phyloP scores from a whole-genome alignment of 2,797 vertebrate species.

The Petrocephalus schoutedeni region DNA sequence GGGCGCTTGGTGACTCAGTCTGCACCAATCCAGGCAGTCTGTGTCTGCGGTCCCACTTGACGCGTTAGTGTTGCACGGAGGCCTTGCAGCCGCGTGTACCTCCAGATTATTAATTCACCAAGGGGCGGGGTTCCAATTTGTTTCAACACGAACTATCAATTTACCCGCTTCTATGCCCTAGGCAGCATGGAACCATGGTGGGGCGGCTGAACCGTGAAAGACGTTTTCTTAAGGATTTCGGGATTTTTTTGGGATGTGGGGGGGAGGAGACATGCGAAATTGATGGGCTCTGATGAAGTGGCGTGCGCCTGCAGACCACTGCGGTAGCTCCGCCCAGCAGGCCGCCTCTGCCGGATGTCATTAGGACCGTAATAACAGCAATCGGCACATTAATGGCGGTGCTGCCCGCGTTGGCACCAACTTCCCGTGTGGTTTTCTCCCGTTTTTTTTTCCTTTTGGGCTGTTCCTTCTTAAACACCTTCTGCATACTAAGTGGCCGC shows the following conservation, averaged over 20 bases:
- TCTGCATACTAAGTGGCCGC: neutral
- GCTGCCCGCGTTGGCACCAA: slow-evolving; percentile 66
- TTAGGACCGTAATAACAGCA: slow-evolving; percentile 80
- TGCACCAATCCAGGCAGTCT: no score
- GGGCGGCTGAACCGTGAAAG: slow-evolving; percentile 79
- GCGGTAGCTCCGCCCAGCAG: slow-evolving; percentile 81
- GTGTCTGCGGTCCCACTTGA: neutral
- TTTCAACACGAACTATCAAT: slow-evolving; percentile 87
- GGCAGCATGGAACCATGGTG: slow-evolving; percentile 75
- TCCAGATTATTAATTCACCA: slow-evolving; percentile 66
- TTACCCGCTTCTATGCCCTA: slow-evolving; percentile 77
- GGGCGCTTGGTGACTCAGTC: neutral
- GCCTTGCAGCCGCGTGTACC: slow-evolving; percentile 5
- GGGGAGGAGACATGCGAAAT: slow-evolving; percentile 66
- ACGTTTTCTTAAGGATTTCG: slow-evolving; percentile 78
- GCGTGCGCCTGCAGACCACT: slow-evolving; percentile 74
- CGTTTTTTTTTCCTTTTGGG: slow-evolving; percentile 10
- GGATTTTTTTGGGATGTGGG: slow-evolving; percentile 26
- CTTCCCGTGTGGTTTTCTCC: slow-evolving; percentile 54
- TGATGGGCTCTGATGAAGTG: slow-evolving; percentile 78
- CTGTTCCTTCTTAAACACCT: neutral
- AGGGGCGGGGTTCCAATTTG: slow-evolving; percentile 81
- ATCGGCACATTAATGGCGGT: slow-evolving; percentile 71
- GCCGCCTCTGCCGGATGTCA: slow-evolving; percentile 75
- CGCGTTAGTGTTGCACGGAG: neutral